These are phyloP conservation scores for Gavialis gangeticus DNA, from an alignment of 2,113 vertebrate genomes.

Conservation along the genomic window DNA sequence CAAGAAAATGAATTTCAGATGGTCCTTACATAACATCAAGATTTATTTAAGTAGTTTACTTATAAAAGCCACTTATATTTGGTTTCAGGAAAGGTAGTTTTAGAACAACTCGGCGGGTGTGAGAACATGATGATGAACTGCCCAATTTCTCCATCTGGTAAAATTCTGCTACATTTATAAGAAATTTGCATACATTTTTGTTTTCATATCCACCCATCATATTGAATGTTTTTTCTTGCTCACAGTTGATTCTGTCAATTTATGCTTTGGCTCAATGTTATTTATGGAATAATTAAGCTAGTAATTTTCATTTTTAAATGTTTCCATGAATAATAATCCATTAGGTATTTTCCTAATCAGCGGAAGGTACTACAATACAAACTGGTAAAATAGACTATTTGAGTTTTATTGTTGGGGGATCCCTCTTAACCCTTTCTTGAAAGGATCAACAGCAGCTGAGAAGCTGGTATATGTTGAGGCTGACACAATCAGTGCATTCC, in stretches of 20 bases:
- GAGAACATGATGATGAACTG: conserved; percentile 73
- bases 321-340: background rate
- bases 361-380: background rate
- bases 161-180: conserved; percentile 66
- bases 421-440: background rate
- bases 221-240: background rate
- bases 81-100: conserved; percentile 65
- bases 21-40: conserved; percentile 53
- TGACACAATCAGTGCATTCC: background rate
- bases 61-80: conserved; percentile 60
- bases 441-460: background rate
- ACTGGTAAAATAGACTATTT: background rate
- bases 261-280: background rate
- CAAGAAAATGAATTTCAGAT: conserved; percentile 46
- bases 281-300: background rate
- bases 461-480: fast-evolving
- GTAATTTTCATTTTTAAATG: background rate
- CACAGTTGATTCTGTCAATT: background rate
- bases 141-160: conserved; percentile 76
- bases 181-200: conserved; percentile 44
- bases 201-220: background rate
- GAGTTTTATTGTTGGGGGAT: background rate
- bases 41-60: conserved; percentile 59
- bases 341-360: background rate
- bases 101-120: conserved; percentile 74